phyloP scores from a whole-genome alignment of 2,888 invertebrate species.

The Agelastica alni region DNA sequence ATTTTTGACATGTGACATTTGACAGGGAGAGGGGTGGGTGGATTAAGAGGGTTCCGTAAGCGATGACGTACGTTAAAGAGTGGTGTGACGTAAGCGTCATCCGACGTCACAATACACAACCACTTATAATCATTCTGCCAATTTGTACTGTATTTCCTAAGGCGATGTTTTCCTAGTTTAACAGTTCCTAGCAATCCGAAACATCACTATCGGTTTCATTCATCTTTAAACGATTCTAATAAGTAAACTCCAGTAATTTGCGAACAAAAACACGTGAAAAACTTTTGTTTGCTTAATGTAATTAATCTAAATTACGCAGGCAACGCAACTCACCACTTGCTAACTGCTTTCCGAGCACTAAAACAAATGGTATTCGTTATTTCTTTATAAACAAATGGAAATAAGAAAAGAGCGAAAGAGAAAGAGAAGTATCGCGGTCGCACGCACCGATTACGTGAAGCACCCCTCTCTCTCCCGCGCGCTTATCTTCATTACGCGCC shows the following conservation, averaged over 20 bases:
- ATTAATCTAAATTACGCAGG: background rate
- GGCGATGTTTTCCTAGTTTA: too few species aligned
- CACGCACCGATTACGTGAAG: background rate
- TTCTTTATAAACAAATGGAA: background rate
- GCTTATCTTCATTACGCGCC: background rate
- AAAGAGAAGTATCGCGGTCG: background rate
- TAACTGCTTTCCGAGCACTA: background rate
- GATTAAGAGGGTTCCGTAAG: too few species aligned
- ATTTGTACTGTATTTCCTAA: background rate
- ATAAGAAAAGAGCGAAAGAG: background rate
- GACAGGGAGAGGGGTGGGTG: too few species aligned
- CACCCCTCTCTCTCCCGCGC: background rate
- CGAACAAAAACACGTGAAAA: background rate
- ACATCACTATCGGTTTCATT: background rate
- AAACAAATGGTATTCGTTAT: background rate
- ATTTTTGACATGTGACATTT: too few species aligned
- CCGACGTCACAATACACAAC: too few species aligned
- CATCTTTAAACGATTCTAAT: too few species aligned
- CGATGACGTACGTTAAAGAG: too few species aligned
- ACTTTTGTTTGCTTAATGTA: background rate
- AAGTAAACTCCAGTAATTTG: background rate
- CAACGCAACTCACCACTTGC: background rate
- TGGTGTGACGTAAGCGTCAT: too few species aligned
- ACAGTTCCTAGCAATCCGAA: background rate
- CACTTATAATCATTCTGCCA: background rate